These are phyloP conservation scores for Temnothorax longispinosus DNA, from an alignment of 1,140 invertebrate species.

Conservation along the genomic window DNA sequence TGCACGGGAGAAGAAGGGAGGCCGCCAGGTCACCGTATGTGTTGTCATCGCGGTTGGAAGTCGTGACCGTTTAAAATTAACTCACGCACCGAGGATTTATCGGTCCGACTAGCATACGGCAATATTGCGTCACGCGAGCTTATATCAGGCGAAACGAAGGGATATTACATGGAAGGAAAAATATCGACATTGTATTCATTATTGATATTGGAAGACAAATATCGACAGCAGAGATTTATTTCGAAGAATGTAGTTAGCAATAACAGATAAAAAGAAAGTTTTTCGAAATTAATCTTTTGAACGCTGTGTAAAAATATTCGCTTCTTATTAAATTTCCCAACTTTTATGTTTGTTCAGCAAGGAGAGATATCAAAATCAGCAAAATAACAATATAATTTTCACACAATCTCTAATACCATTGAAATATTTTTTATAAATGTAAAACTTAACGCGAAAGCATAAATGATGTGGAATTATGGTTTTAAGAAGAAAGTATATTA, in stretches of 20 bases:
- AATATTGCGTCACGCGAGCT: slow-evolving; percentile 57
- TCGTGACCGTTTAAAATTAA: slow-evolving; percentile 72
- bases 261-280: neutral
- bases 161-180: neutral
- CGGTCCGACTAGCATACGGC: neutral
- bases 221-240: neutral
- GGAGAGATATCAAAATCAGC: neutral
- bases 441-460: neutral
- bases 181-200: neutral
- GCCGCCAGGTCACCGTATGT: slow-evolving; percentile 3
- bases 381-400: neutral
- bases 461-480: neutral
- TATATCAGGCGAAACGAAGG: slow-evolving; percentile 46
- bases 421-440: neutral
- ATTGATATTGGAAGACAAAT: neutral
- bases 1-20: neutral
- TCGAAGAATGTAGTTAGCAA: neutral
- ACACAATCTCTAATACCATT: neutral
- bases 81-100: slow-evolving; percentile 65
- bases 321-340: neutral
- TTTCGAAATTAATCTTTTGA: neutral
- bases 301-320: neutral
- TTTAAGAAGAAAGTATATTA: neutral
- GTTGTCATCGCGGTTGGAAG: slow-evolving; percentile 68
- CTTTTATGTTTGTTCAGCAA: neutral